phyloP scores from a whole-genome alignment of 2,888 invertebrate genomes.

The Poecilus cupreus region DNA sequence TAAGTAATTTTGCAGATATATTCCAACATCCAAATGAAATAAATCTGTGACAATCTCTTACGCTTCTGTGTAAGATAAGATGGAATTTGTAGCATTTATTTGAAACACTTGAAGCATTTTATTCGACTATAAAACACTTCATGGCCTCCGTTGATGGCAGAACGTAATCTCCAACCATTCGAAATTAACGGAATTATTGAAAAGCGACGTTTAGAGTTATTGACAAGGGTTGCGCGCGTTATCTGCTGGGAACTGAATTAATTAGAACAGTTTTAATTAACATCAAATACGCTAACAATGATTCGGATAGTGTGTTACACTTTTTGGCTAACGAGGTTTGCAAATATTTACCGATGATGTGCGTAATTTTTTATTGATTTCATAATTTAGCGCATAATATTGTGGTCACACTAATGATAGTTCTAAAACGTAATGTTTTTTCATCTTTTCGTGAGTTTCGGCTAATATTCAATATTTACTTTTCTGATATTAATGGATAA shows the following conservation, averaged over 20 bases:
- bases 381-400: no score
- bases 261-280: conserved; percentile 22
- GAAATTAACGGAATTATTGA: conserved; percentile 34
- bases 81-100: conserved; percentile 38
- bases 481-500: no score
- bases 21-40: conserved; percentile 18
- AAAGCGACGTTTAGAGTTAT: not conserved
- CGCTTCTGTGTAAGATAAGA: conserved; percentile 13
- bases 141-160: not conserved
- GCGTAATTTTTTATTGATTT: not conserved
- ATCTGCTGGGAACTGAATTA: conserved; percentile 9
- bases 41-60: conserved; percentile 22
- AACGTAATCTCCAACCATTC: not conserved
- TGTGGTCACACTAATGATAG: no score
- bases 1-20: conserved; percentile 16
- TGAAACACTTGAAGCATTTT: conserved; percentile 37
- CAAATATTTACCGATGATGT: not conserved
- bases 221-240: not conserved
- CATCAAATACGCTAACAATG: not conserved
- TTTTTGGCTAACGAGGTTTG: not conserved
- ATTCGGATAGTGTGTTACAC: not conserved
- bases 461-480: no score
- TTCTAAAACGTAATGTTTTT: no score
- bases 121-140: conserved; percentile 10
- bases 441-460: no score